Evolutionary conservation across 2,797 vertebrate genomes (phyloP).

Genomic region (Lepilemur septentrionalis): DNA sequence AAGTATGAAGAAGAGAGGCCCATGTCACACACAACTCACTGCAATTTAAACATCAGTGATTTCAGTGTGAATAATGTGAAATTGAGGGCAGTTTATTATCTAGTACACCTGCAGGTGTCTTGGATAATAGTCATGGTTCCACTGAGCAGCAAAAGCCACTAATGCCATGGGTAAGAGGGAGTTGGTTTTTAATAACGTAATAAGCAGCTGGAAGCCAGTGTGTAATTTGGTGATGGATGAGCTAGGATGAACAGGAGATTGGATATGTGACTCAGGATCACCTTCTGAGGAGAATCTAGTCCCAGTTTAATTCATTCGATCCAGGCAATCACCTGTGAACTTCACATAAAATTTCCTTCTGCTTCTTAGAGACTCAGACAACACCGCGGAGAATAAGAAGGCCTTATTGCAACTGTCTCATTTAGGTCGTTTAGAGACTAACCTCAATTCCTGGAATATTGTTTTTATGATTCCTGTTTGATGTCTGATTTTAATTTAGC

Average conservation of each 20-base stretch:
- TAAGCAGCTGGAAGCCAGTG: neutral
- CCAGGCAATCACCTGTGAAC: neutral
- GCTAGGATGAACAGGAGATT: neutral
- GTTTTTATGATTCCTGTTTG: neutral
- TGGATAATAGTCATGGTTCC: neutral
- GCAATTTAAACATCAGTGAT: neutral
- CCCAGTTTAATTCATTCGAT: neutral
- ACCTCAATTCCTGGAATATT: neutral
- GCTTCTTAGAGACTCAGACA: neutral
- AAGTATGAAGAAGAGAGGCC: neutral
- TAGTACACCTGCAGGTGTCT: neutral
- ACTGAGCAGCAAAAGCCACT: neutral
- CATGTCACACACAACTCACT: neutral
- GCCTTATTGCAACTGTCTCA: neutral
- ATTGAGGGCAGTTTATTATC: neutral
- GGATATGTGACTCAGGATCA: neutral
- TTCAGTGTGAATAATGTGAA: slow-evolving; percentile 5
- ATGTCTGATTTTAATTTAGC: slow-evolving; percentile 34
- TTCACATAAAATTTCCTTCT: neutral
- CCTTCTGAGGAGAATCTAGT: neutral
- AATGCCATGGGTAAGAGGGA: neutral
- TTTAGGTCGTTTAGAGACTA: neutral
- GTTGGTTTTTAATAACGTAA: neutral
- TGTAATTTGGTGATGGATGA: neutral
- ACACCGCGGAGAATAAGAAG: neutral